A percentile compares a stretch with the other conserved stretches of the same genome.
Evolutionary conservation across 2,113 vertebrate species (phyloP).

Genomic region (Phaethon lepturus): DNA sequence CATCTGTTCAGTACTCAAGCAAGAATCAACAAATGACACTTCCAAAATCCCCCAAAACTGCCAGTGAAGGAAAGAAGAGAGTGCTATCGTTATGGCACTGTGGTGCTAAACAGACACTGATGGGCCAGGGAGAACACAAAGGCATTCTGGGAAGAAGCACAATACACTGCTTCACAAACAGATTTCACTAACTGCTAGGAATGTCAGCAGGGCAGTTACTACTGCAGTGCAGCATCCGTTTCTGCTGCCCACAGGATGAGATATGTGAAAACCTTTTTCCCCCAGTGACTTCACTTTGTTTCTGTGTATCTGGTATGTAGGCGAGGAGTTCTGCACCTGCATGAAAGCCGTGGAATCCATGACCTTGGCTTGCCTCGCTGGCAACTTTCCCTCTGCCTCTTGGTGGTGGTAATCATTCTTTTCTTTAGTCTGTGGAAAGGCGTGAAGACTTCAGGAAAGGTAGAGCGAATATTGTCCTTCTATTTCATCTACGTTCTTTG

Average conservation of each 20-base stretch:
- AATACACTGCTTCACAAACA: neutral
- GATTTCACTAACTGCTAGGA: neutral
- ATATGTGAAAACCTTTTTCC: neutral
- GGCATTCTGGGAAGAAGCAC: neutral
- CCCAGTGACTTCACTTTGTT: neutral
- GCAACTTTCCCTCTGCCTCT: slow-evolving; percentile 89
- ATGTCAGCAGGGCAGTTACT: neutral
- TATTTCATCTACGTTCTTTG: neutral
- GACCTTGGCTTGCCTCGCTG: slow-evolving; percentile 92
- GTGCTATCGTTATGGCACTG: neutral
- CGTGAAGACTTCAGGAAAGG: slow-evolving; percentile 98
- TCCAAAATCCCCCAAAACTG: neutral
- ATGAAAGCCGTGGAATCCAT: slow-evolving; percentile 90
- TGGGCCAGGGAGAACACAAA: neutral
- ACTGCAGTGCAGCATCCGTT: neutral
- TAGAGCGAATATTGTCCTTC: slow-evolving; percentile 68
- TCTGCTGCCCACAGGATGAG: neutral
- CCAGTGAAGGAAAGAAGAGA: neutral
- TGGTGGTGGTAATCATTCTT: slow-evolving; percentile 89
- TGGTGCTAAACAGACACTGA: neutral
- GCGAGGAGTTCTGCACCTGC: slow-evolving; percentile 89
- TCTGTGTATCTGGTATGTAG: slow-evolving; percentile 68
- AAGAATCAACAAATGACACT: neutral
- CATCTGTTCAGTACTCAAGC: neutral
- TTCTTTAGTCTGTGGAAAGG: slow-evolving; percentile 99